Percentiles rank a stretch among this genome's conserved stretches.
Evolutionary conservation across 1,140 invertebrate genomes (phyloP).

Genomic region (Temnothorax curvispinosus): DNA sequence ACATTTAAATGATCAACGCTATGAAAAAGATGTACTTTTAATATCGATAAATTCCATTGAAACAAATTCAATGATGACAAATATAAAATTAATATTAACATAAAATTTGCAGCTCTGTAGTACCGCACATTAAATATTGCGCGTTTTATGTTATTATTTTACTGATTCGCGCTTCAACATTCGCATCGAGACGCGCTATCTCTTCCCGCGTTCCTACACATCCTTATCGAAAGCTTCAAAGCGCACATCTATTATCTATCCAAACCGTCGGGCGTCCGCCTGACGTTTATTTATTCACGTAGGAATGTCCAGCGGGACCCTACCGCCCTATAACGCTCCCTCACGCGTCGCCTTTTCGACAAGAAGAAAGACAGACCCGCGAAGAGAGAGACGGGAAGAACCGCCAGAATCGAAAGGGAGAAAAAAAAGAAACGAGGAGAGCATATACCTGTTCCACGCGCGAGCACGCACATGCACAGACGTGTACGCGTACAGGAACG

Average conservation of each 20-base stretch:
- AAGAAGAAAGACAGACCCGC: conserved; percentile 52
- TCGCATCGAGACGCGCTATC: background rate
- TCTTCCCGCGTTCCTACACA: background rate
- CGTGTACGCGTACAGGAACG: conserved; percentile 60
- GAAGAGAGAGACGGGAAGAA: conserved; percentile 54
- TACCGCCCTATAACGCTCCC: conserved; percentile 58
- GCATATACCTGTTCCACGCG: conserved; percentile 75
- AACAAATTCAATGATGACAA: background rate
- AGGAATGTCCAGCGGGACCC: conserved; percentile 57
- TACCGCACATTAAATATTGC: background rate
- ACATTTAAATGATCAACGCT: background rate
- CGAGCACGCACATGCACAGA: conserved; percentile 71
- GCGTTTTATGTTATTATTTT: background rate
- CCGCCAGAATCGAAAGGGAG: conserved; percentile 56
- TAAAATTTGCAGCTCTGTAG: background rate
- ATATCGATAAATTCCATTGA: background rate
- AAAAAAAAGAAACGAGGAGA: conserved; percentile 61
- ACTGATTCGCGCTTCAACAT: background rate
- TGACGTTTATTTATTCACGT: conserved; percentile 69
- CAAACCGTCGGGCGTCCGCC: conserved; percentile 44
- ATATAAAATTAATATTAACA: background rate
- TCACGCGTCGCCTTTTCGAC: conserved; percentile 65
- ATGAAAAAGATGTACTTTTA: background rate
- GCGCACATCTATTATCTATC: conserved; percentile 56
- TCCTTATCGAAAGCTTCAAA: conserved; percentile 22